A percentile compares a stretch with the other conserved stretches of the same genome.
phyloP scores from a whole-genome alignment of 2,888 invertebrate species.

The Mesopsocus fuscifrons region DNA sequence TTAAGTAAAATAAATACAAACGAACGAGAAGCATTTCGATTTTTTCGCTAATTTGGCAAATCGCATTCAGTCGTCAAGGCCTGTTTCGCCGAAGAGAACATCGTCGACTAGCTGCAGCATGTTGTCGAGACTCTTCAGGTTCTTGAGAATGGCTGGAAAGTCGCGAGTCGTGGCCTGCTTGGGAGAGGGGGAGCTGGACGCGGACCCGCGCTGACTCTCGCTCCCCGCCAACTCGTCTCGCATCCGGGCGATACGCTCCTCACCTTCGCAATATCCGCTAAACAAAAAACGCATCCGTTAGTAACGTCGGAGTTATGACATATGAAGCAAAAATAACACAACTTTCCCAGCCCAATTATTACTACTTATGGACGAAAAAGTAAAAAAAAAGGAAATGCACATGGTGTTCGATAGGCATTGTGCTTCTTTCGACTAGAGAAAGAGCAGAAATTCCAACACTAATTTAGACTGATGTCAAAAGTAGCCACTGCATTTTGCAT shows the following conservation, averaged over 20 bases:
- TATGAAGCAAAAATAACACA: neutral
- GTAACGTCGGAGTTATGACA: too few species aligned
- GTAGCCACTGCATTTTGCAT: too few species aligned
- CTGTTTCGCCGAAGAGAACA: slow-evolving; percentile 18
- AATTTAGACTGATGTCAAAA: too few species aligned
- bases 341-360: slow-evolving; percentile 12
- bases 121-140: slow-evolving; percentile 17
- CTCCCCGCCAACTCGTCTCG: slow-evolving; percentile 2
- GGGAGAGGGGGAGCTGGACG: slow-evolving; percentile 15
- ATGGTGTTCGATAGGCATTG: too few species aligned
- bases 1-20: too few species aligned
- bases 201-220: neutral
- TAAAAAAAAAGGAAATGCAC: too few species aligned
- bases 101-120: slow-evolving; percentile 18
- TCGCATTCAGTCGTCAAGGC: neutral
- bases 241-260: neutral
- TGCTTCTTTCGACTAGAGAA: too few species aligned
- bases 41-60: neutral
- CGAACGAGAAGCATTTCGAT: too few species aligned
- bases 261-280: neutral
- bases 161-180: slow-evolving; percentile 17
- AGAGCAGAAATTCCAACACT: too few species aligned
- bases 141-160: slow-evolving; percentile 17
- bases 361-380: slow-evolving; percentile 14
- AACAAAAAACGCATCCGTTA: too few species aligned